Evolutionary conservation across 2,113 vertebrate genomes (phyloP).

Genomic region (Rhipidura dahli): DNA sequence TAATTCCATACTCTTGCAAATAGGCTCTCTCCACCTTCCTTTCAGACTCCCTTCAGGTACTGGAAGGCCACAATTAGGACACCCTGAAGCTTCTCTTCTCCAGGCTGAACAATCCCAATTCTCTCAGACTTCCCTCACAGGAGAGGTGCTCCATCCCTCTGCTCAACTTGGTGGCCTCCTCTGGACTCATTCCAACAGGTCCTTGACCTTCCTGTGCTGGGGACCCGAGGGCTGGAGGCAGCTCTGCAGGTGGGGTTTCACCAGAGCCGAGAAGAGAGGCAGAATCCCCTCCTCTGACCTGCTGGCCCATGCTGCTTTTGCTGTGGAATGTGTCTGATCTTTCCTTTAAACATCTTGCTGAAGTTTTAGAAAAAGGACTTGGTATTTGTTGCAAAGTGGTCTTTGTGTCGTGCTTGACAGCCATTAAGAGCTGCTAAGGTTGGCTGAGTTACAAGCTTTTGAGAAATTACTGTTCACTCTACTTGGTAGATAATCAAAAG

Average conservation of each 20-base stretch:
- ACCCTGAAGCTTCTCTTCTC: background rate
- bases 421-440: background rate
- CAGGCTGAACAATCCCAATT: background rate
- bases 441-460: background rate
- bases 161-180: background rate
- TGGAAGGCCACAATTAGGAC: rapidly evolving
- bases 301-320: background rate
- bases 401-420: background rate
- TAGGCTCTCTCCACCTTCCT: too few species aligned
- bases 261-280: background rate
- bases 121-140: background rate
- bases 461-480: background rate
- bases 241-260: background rate
- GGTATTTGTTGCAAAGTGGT: background rate
- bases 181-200: background rate
- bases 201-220: background rate
- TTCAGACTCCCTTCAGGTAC: background rate
- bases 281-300: background rate
- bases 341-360: background rate
- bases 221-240: background rate
- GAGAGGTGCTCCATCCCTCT: background rate
- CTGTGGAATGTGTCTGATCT: background rate
- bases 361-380: background rate
- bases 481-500: background rate
- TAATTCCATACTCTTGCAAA: background rate